Percentiles rank a stretch among this genome's conserved stretches.
Conservation (phyloP, 1,140 invertebrate genomes). For the Zaprionus ornatus region DNA sequence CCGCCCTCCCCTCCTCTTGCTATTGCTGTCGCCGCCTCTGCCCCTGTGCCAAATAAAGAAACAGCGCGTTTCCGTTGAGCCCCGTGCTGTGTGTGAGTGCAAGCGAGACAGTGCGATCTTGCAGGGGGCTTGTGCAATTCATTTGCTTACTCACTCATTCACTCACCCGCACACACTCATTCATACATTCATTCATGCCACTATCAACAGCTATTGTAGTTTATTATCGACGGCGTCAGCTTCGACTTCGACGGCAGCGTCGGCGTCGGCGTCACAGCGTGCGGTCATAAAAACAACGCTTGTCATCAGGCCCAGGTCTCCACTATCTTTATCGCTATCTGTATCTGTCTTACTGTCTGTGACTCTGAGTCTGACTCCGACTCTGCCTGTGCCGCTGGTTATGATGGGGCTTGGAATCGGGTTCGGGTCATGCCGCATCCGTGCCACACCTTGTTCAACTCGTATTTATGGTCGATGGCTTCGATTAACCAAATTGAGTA, state of each 20-base stretch:
- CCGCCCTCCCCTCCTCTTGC: not conserved
- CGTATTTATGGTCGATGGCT: slow-evolving; percentile 47
- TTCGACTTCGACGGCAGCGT: not conserved
- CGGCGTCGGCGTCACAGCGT: slow-evolving; percentile 18
- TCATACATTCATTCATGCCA: slow-evolving; percentile 52
- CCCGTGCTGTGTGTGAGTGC: slow-evolving; percentile 5
- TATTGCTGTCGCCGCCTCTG: not conserved
- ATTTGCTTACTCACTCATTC: slow-evolving; percentile 51
- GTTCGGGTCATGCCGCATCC: slow-evolving; percentile 5
- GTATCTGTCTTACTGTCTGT: slow-evolving; percentile 12
- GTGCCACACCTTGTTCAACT: slow-evolving; percentile 59
- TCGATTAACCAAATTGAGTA: slow-evolving; percentile 74
- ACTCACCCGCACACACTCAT: slow-evolving; percentile 23
- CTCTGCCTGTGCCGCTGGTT: not conserved
- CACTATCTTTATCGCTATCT: slow-evolving; percentile 10
- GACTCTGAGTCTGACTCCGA: slow-evolving; percentile 4
- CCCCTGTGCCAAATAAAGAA: slow-evolving; percentile 18
- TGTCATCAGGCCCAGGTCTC: slow-evolving; percentile 34
- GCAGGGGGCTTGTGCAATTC: slow-evolving; percentile 48
- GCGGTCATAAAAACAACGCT: slow-evolving; percentile 59
- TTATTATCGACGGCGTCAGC: slow-evolving; percentile 48
- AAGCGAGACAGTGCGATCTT: not conserved
- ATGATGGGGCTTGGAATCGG: not conserved
- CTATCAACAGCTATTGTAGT: slow-evolving; percentile 62
- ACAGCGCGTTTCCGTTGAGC: slow-evolving; percentile 45